These are phyloP conservation scores for Leontocebus nigricollis DNA, from an alignment of 2,797 vertebrate genomes.

Conservation along the genomic window DNA sequence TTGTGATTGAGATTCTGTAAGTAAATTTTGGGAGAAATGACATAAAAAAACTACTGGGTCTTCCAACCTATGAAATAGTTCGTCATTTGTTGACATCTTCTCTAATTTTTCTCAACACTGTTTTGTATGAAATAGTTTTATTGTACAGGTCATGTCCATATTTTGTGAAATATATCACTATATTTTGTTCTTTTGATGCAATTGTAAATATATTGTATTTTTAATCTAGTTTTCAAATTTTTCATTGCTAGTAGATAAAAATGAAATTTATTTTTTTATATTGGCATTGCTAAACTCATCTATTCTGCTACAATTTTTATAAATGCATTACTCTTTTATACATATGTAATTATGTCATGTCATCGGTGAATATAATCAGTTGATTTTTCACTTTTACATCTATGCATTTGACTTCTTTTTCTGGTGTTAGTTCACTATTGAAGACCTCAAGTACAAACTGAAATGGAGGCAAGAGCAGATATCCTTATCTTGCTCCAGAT, in stretches of 20 bases:
- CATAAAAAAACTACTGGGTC: neutral
- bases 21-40: neutral
- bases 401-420: neutral
- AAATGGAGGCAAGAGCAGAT: neutral
- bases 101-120: neutral
- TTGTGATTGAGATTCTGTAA: neutral
- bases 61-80: neutral
- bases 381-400: neutral
- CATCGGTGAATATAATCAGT: neutral
- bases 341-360: neutral
- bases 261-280: neutral
- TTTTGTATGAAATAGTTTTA: neutral
- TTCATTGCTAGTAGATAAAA: neutral
- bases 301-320: neutral
- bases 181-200: neutral
- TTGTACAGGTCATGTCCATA: neutral
- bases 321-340: neutral
- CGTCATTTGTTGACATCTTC: neutral
- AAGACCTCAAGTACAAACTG: neutral
- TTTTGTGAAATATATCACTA: neutral
- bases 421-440: neutral
- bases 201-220: neutral
- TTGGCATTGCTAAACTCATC: neutral
- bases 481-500: neutral
- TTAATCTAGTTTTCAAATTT: neutral